Evolutionary conservation across 1,140 invertebrate genomes (phyloP).

Genomic region (Drosophila auraria): DNA sequence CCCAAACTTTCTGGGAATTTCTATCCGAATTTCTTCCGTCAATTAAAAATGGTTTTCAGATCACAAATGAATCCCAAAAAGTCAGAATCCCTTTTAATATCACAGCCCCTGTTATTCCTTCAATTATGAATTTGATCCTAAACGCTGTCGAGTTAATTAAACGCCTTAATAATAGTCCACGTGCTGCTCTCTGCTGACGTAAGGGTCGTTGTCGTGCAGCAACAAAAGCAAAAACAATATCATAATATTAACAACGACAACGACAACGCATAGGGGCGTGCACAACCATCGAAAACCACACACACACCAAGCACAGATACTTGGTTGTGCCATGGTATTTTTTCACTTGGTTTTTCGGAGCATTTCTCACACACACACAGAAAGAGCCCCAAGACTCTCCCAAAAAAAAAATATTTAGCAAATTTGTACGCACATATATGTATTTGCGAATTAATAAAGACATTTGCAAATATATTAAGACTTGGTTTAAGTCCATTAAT

Average conservation of each 20-base stretch:
- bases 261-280: constrained; percentile 74
- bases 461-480: background rate
- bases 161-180: constrained; percentile 80
- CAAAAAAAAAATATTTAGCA: constrained; percentile 7
- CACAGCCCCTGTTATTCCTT: background rate
- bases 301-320: constrained; percentile 33
- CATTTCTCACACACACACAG: constrained; percentile 62
- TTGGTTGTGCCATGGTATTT: constrained; percentile 33
- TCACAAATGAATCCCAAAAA: background rate
- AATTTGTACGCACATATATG: constrained; percentile 22
- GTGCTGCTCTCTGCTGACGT: constrained; percentile 81
- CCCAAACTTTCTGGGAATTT: background rate
- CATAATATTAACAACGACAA: constrained; percentile 33
- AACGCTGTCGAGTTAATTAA: constrained; percentile 73
- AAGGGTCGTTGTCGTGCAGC: constrained; percentile 64
- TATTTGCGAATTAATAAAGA: background rate
- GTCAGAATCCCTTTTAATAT: background rate
- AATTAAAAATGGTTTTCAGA: background rate
- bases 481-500: no score
- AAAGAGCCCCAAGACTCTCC: constrained; percentile 32
- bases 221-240: constrained; percentile 17
- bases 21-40: background rate
- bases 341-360: constrained; percentile 58
- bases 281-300: constrained; percentile 67
- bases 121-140: constrained; percentile 74